These are phyloP conservation scores for Arion vulgaris DNA, from an alignment of 1,140 invertebrate species.

Conservation along the genomic window DNA sequence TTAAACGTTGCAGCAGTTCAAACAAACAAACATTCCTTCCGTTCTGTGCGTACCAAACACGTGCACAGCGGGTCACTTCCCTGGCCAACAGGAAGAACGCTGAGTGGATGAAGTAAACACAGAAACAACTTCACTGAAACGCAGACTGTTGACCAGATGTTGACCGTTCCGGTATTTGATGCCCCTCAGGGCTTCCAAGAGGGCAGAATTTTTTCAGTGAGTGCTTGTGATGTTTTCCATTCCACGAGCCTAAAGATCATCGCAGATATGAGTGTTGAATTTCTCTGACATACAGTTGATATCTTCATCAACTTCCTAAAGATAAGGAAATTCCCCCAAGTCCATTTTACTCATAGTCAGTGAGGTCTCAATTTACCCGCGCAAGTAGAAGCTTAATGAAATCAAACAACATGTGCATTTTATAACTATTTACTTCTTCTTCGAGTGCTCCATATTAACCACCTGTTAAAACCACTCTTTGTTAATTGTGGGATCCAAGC, in stretches of 20 bases:
- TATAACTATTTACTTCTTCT: too few relatives aligned
- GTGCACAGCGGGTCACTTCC: background rate
- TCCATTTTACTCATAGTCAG: too few relatives aligned
- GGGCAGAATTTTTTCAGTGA: background rate
- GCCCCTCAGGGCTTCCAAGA: background rate
- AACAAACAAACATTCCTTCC: background rate
- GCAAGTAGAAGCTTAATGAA: too few relatives aligned
- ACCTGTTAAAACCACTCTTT: too few relatives aligned
- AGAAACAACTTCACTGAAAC: background rate
- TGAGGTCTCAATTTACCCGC: too few relatives aligned
- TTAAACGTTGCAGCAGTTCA: background rate
- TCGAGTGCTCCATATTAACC: too few relatives aligned
- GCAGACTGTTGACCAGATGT: background rate
- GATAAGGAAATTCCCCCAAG: background rate
- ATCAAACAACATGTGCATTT: too few relatives aligned
- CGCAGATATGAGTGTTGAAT: background rate
- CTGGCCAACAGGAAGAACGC: background rate
- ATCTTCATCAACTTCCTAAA: background rate
- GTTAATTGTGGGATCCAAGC: too few relatives aligned
- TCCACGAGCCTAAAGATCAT: background rate
- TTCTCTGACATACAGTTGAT: background rate
- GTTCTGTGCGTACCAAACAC: background rate
- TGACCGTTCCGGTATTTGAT: background rate
- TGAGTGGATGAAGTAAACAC: background rate
- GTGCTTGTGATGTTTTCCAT: background rate